A percentile compares a stretch with the other conserved stretches of the same genome.
Evolutionary conservation across 1,140 invertebrate genomes (phyloP).

Genomic region (Drosophila tropicalis): DNA sequence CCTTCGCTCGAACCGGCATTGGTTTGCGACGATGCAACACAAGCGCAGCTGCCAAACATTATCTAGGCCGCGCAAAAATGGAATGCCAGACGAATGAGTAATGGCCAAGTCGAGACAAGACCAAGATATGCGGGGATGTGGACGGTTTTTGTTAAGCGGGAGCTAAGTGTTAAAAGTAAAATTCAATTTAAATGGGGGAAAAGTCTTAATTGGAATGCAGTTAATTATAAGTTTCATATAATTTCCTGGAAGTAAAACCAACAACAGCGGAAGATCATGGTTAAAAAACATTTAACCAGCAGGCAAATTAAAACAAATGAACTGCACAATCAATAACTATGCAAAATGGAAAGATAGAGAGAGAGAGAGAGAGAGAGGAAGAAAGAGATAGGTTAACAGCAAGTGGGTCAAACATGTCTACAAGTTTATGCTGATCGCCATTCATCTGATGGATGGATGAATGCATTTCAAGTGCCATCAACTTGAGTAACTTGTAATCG

Average conservation of each 20-base stretch:
- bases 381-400: background rate
- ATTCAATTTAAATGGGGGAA: constrained; percentile 6
- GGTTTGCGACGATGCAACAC: constrained; percentile 26
- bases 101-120: constrained; percentile 5
- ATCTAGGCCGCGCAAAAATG: constrained; percentile 50
- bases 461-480: constrained; percentile 28
- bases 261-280: constrained; percentile 1
- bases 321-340: constrained; percentile 15
- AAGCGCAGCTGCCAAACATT: constrained; percentile 26
- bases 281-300: background rate
- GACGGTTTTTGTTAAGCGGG: background rate
- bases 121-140: background rate
- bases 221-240: background rate
- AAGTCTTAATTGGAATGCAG: constrained; percentile 5
- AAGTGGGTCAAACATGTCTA: constrained; percentile 43
- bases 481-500: constrained; percentile 42
- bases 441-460: constrained; percentile 19
- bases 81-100: constrained; percentile 60
- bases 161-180: background rate
- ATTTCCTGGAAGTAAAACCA: background rate
- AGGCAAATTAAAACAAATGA: constrained; percentile 18
- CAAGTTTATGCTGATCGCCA: constrained; percentile 9
- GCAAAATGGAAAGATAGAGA: constrained; percentile 15
- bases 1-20: constrained; percentile 38
- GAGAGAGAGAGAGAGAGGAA: background rate